A percentile compares a stretch with the other conserved stretches of the same genome.
Conservation (phyloP, 2,797 vertebrate species). For the Delichon dasypus region DNA sequence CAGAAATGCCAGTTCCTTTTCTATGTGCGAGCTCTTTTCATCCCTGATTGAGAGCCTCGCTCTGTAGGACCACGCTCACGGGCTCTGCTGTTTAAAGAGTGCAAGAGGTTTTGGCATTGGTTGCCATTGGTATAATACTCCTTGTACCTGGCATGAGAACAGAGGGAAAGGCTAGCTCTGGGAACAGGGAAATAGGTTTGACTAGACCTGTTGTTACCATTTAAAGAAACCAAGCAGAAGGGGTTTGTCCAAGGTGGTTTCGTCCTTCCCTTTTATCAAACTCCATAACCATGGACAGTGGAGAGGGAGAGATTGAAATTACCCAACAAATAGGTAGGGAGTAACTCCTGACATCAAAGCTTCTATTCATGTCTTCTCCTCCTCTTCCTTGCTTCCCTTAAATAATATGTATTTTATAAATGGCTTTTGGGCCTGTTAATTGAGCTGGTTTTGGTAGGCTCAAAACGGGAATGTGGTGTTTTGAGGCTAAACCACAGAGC, state of each 20-base stretch:
- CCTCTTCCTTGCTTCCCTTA: background rate
- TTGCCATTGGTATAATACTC: background rate
- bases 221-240: background rate
- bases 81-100: background rate
- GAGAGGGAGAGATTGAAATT: background rate
- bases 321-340: background rate
- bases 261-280: background rate
- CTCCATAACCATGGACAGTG: background rate
- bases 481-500: slow-evolving; percentile 25
- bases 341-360: background rate
- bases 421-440: background rate
- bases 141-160: background rate
- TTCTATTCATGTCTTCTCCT: background rate
- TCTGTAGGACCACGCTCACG: background rate
- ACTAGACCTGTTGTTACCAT: background rate
- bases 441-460: background rate
- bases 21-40: background rate
- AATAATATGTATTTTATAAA: background rate
- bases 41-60: background rate
- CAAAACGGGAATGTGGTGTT: background rate
- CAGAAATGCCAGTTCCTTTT: background rate
- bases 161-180: background rate
- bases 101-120: background rate
- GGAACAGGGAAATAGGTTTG: background rate
- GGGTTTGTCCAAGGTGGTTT: background rate